Conservation (phyloP, 2,888 invertebrate genomes). For the Dione juno region DNA sequence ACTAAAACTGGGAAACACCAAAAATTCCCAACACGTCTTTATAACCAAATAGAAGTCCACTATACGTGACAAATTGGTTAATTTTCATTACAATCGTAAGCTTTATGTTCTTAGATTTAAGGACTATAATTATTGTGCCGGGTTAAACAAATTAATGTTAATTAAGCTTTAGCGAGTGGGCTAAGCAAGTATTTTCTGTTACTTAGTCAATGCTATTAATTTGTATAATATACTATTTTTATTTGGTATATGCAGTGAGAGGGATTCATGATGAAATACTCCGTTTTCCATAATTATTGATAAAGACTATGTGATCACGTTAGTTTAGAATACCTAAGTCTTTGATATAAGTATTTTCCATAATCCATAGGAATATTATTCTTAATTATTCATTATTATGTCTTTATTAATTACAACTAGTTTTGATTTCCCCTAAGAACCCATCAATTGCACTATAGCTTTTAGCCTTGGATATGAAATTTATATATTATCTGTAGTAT, state of each 20-base stretch:
- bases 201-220: conserved; percentile 9
- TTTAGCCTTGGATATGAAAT: not conserved
- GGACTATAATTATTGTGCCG: conserved; percentile 24
- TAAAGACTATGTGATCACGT: too few species aligned
- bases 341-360: too few species aligned
- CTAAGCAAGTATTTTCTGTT: conserved; percentile 51
- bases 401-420: too few species aligned
- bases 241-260: not conserved
- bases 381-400: too few species aligned
- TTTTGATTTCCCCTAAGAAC: too few species aligned
- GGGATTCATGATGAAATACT: too few species aligned
- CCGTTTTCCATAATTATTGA: too few species aligned
- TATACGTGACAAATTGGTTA: conserved; percentile 73
- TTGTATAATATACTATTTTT: conserved; percentile 3
- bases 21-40: conserved; percentile 61
- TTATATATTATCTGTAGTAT: not conserved
- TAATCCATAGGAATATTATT: too few species aligned
- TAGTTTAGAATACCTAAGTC: too few species aligned
- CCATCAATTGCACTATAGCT: too few species aligned
- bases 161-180: conserved; percentile 67
- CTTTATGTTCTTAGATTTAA: conserved; percentile 23
- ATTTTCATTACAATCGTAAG: not conserved
- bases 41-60: conserved; percentile 59
- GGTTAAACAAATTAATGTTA: conserved; percentile 73
- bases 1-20: conserved; percentile 64